Conservation (phyloP, 2,113 vertebrate genomes). For the Centropus unirufus region DNA sequence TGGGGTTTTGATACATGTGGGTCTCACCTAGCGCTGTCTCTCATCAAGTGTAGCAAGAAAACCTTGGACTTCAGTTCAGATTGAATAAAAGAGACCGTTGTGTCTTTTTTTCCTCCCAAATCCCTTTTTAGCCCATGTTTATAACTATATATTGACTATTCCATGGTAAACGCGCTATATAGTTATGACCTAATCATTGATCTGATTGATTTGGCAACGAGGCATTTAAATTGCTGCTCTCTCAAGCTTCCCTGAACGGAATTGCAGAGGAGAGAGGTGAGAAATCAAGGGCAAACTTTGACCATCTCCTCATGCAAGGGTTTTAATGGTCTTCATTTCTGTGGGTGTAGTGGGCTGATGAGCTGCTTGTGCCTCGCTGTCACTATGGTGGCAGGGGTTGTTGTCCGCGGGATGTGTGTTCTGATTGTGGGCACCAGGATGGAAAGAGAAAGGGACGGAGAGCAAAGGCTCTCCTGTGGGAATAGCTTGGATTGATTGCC, state of each 20-base stretch:
- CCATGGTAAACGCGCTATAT: neutral
- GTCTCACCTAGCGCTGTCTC: neutral
- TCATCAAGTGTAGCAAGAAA: neutral
- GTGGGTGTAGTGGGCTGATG: accelerated
- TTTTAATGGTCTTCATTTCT: neutral
- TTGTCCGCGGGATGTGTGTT: neutral
- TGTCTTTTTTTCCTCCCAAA: neutral
- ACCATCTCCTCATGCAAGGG: neutral
- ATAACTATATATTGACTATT: neutral
- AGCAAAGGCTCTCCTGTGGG: neutral
- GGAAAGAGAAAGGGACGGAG: neutral
- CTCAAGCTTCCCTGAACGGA: neutral
- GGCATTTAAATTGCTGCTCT: neutral
- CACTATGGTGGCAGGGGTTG: neutral
- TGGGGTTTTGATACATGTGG: neutral
- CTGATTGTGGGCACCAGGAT: neutral
- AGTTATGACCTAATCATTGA: neutral
- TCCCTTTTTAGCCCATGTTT: neutral
- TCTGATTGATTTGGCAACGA: neutral
- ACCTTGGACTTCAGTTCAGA: neutral
- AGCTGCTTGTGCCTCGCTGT: neutral
- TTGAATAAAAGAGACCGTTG: neutral
- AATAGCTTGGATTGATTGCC: neutral
- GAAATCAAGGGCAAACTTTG: neutral
- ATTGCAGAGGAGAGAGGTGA: neutral